These are phyloP conservation scores for Grapholita molesta DNA, from an alignment of 1,140 invertebrate species.

Conservation along the genomic window DNA sequence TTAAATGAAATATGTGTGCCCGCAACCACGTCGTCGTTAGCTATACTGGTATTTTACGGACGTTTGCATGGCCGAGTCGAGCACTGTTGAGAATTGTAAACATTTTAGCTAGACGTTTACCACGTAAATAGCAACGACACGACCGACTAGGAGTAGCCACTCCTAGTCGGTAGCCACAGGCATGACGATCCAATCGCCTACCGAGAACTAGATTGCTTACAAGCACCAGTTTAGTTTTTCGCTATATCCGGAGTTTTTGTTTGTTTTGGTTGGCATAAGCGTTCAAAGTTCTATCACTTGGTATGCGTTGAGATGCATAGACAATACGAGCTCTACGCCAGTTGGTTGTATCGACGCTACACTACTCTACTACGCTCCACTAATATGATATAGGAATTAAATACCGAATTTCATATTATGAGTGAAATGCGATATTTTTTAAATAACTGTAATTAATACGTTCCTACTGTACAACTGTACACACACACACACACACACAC, in stretches of 20 bases:
- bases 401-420: background rate
- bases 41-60: background rate
- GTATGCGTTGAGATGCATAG: background rate
- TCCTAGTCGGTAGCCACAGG: no score
- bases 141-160: background rate
- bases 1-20: background rate
- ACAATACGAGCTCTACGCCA: background rate
- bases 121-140: background rate
- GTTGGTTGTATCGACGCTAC: background rate
- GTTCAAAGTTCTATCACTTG: background rate
- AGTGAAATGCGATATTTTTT: no score
- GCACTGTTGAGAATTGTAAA: slow-evolving; percentile 1
- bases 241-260: background rate
- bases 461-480: no score
- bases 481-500: no score
- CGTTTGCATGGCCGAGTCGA: background rate
- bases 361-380: background rate
- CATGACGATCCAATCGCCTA: background rate
- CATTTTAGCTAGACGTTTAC: slow-evolving; percentile 14
- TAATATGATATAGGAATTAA: background rate
- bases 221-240: background rate
- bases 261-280: background rate
- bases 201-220: background rate
- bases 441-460: no score
- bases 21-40: background rate